phyloP scores from a whole-genome alignment of 1,140 invertebrate species.

The Hetaerina americana region DNA sequence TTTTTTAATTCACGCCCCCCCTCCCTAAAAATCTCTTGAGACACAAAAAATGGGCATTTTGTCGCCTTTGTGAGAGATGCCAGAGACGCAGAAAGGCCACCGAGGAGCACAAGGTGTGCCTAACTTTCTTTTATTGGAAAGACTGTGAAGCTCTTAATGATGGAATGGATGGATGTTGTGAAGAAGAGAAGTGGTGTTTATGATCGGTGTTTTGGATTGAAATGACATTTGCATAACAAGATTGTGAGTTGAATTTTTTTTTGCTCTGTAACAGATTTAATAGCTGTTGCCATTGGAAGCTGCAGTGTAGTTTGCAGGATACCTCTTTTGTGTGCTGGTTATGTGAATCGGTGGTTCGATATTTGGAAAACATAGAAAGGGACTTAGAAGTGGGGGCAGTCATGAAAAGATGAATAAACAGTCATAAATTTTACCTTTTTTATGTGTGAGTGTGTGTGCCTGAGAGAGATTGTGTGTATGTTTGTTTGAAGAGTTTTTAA shows the following conservation, averaged over 20 bases:
- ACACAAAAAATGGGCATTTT: not conserved
- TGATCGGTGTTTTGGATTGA: not conserved
- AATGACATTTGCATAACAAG: constrained; percentile 2
- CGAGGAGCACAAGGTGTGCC: not conserved
- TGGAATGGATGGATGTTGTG: not conserved
- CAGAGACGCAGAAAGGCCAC: not conserved
- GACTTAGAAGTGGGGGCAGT: not conserved
- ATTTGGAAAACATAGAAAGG: constrained; percentile 4
- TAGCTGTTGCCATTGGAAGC: constrained; percentile 5
- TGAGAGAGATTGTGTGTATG: not conserved
- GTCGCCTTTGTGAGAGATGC: not conserved
- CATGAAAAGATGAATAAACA: not conserved
- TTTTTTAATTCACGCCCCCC: not conserved
- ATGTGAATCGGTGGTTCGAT: constrained; percentile 1
- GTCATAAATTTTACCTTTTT: not conserved
- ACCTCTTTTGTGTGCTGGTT: constrained; percentile 5
- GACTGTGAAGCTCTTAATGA: not conserved
- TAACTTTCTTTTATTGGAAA: not conserved
- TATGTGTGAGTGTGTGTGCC: not conserved
- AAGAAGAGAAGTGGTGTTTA: not conserved
- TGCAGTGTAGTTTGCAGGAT: constrained; percentile 5
- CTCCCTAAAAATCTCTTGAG: not conserved
- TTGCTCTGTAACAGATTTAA: constrained; percentile 1
- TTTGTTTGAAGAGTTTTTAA: not conserved
- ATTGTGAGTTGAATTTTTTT: not conserved